phyloP scores from a whole-genome alignment of 2,113 vertebrate genomes.

The Saccopteryx bilineata region DNA sequence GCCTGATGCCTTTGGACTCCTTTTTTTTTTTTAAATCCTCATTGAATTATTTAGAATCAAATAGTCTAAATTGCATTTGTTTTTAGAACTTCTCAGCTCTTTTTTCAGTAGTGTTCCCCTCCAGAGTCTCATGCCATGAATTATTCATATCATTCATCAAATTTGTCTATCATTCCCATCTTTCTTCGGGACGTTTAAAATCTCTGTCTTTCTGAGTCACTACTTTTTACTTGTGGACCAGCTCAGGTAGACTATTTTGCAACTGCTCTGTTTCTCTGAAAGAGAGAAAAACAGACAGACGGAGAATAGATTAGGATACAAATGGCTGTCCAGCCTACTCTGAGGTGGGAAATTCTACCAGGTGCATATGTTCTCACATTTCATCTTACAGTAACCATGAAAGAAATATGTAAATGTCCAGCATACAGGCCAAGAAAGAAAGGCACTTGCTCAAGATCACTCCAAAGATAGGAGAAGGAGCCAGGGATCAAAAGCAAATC shows the following conservation, averaged over 20 bases:
- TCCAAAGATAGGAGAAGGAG: neutral
- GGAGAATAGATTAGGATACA: neutral
- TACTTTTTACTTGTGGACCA: neutral
- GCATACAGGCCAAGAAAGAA: neutral
- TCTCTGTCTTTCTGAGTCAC: neutral
- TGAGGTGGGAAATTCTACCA: neutral
- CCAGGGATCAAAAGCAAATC: neutral
- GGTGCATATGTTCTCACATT: neutral
- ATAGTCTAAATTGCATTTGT: neutral
- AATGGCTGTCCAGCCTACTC: neutral
- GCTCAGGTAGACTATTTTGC: neutral
- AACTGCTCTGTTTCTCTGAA: neutral
- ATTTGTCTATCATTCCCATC: neutral
- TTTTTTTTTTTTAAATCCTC: neutral
- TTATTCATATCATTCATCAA: neutral
- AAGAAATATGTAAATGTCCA: neutral
- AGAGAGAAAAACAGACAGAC: neutral
- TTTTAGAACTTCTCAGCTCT: neutral
- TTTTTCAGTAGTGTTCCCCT: neutral
- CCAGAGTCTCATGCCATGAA: neutral
- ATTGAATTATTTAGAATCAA: neutral
- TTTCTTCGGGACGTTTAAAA: neutral
- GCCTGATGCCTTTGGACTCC: neutral
- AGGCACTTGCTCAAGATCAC: neutral
- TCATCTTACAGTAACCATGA: neutral